These are phyloP conservation scores for Pachycephus smyrnensis DNA, from an alignment of 2,888 invertebrate genomes.

Conservation along the genomic window DNA sequence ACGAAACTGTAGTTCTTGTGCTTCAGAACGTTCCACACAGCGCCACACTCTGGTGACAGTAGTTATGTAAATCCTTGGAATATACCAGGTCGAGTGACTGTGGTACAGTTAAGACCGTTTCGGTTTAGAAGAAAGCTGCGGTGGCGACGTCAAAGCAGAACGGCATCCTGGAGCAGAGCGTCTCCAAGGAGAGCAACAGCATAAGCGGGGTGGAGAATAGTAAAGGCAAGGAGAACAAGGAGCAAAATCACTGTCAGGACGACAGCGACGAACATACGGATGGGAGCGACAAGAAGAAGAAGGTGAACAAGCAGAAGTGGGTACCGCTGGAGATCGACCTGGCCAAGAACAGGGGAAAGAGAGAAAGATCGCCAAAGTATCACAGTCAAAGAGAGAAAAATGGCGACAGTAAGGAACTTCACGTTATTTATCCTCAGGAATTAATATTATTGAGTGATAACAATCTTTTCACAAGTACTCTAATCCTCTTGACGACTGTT, in stretches of 20 bases:
- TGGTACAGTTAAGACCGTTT: constrained; percentile 23
- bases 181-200: constrained; percentile 47
- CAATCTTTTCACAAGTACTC: neutral
- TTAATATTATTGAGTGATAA: constrained; percentile 18
- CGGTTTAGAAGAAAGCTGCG: constrained; percentile 47
- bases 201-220: constrained; percentile 43
- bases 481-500: neutral
- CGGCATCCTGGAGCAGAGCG: constrained; percentile 59
- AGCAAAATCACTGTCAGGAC: constrained; percentile 61
- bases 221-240: constrained; percentile 63
- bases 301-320: constrained; percentile 84
- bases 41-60: neutral
- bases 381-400: constrained; percentile 60
- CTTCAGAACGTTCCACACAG: neutral
- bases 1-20: neutral
- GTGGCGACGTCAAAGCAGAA: constrained; percentile 66
- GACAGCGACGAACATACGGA: constrained; percentile 67
- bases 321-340: constrained; percentile 90
- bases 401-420: constrained; percentile 66
- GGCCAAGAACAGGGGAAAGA: constrained; percentile 76
- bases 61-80: neutral
- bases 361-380: constrained; percentile 71
- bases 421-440: constrained; percentile 63
- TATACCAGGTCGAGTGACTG: neutral
- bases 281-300: constrained; percentile 66